Evolutionary conservation across 2,888 invertebrate species (phyloP).

Genomic region (Microctonus brassicae): DNA sequence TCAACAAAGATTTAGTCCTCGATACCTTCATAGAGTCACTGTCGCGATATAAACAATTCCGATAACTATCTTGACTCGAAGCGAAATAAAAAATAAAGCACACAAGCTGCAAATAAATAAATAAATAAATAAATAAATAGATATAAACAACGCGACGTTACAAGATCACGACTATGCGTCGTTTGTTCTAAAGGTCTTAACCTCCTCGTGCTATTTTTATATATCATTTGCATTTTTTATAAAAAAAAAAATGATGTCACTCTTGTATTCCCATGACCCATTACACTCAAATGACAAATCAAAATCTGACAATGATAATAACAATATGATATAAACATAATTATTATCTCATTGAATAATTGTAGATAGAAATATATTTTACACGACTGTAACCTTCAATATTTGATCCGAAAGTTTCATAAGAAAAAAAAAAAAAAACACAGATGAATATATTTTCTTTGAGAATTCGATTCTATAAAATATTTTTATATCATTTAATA

Average conservation of each 20-base stretch:
- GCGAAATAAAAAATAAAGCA: not conserved
- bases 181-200: not conserved
- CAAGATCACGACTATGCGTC: conserved; percentile 24
- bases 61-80: conserved; percentile 26
- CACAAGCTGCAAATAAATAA: not conserved
- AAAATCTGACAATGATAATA: not conserved
- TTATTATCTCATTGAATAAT: no score
- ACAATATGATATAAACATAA: no score
- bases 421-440: no score
- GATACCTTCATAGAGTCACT: conserved; percentile 22
- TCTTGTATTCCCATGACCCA: not conserved
- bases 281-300: not conserved
- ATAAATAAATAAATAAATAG: not conserved
- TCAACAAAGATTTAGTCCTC: not conserved
- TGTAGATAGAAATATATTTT: no score
- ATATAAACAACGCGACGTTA: conserved; percentile 19
- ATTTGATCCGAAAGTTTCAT: no score
- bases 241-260: not conserved
- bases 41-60: conserved; percentile 28
- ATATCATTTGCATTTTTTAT: not conserved
- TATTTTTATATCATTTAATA: no score
- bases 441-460: no score
- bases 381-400: no score
- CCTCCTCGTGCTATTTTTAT: not conserved
- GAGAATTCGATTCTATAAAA: no score